Percentiles rank a stretch among this genome's conserved stretches.
These are phyloP conservation scores for Conus canariensis DNA, from an alignment of 2,888 invertebrate species.

Conservation along the genomic window DNA sequence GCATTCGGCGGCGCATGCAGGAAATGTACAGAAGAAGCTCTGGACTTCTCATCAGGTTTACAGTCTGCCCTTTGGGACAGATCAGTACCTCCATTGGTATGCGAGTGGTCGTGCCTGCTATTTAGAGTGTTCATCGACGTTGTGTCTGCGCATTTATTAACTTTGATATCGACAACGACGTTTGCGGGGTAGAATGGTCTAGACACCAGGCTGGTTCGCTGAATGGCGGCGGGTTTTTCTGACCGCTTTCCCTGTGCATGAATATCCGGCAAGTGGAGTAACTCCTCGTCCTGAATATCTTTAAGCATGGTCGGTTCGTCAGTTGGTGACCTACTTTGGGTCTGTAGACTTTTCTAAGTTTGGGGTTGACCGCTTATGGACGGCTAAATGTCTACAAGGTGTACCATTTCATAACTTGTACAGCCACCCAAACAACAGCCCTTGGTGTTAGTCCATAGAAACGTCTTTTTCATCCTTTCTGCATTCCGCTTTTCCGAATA, in stretches of 20 bases:
- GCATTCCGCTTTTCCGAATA: no score
- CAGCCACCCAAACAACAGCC: no score
- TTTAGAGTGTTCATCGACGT: background rate
- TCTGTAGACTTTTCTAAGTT: background rate
- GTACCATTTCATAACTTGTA: no score
- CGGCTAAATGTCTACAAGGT: no score
- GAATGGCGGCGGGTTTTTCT: background rate
- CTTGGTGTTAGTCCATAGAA: no score
- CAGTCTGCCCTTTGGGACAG: background rate
- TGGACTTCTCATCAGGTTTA: background rate
- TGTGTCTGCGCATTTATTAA: background rate
- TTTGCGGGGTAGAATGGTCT: background rate
- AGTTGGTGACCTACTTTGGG: background rate
- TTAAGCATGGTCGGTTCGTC: background rate
- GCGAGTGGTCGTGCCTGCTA: background rate
- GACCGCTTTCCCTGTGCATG: background rate
- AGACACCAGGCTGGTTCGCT: background rate
- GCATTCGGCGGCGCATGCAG: background rate
- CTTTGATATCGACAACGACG: background rate
- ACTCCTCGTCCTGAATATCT: background rate
- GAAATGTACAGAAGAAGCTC: background rate
- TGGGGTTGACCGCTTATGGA: background rate
- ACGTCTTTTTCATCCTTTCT: no score
- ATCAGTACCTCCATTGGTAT: background rate
- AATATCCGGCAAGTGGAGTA: constrained; percentile 5